phyloP scores from a whole-genome alignment of 2,888 invertebrate species.

The Euclidia mi region DNA sequence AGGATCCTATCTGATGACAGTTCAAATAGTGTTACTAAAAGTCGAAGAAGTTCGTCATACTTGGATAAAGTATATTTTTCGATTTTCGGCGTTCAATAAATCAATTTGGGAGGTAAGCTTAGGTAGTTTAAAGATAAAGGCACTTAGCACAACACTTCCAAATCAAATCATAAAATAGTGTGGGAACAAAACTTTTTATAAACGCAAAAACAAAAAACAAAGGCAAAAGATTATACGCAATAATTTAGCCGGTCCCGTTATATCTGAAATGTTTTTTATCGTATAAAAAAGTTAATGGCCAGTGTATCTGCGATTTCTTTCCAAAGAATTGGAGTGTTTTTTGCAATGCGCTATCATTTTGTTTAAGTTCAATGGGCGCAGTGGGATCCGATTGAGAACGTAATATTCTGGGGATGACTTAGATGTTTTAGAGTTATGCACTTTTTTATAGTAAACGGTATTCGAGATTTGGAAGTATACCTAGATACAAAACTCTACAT shows the following conservation, averaged over 20 bases:
- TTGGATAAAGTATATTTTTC: not conserved
- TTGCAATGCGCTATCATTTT: conserved; percentile 69
- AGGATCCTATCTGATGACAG: conserved; percentile 16
- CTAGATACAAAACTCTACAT: not conserved
- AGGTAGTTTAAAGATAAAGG: conserved; percentile 50
- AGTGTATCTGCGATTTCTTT: conserved; percentile 84
- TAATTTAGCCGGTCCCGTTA: conserved; percentile 85
- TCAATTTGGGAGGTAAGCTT: conserved; percentile 11
- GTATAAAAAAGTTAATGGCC: conserved; percentile 81
- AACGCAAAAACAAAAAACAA: conserved; percentile 78
- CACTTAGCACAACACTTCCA: conserved; percentile 42
- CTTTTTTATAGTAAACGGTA: not conserved
- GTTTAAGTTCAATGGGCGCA: conserved; percentile 78
- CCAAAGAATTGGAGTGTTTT: conserved; percentile 64
- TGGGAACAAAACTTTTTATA: conserved; percentile 74
- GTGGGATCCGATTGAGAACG: conserved; percentile 68
- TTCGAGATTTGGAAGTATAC: not conserved
- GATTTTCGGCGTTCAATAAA: conserved; percentile 3
- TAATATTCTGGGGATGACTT: conserved; percentile 50
- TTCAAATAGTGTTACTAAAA: conserved; percentile 7
- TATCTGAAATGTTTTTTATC: conserved; percentile 72
- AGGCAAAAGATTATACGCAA: conserved; percentile 82
- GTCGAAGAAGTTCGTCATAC: not conserved
- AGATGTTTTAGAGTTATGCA: conserved; percentile 31
- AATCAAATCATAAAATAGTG: conserved; percentile 69